Base-by-base conservation (phyloP, 2,888 invertebrate genomes). In the Cenopis cana region DNA sequence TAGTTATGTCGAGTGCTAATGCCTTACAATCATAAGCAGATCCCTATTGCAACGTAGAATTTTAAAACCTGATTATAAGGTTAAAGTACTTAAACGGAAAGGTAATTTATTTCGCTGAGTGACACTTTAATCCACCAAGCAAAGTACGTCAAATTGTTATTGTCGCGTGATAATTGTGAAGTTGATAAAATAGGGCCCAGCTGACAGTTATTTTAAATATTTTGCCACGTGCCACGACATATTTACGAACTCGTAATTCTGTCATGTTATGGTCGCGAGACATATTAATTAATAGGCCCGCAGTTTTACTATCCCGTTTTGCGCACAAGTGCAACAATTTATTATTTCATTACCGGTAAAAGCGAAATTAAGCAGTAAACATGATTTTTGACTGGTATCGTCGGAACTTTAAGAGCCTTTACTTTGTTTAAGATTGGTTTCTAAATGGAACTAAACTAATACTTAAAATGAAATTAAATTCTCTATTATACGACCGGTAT, bases 171-270 rank as follows among this genome's bases (percentile, higher is more conserved):
- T 8, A 33, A 33, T 33, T 5, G 9, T 6, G 5, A 33, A 33
- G 3, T 5, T 33, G 33, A 33, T 33, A 24, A 24, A 24, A 33
- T 33, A 33, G 29, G 29, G 29, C 3, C 8, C 33, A 24, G 24
- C 9, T 33, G 33, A 33, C 33, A 8, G 5, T 33, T 33, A 8
- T 33, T 46, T 49, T 33, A 49, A 50, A 52, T 20, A 12, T 33
- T 62, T 62, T 20, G 36, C 49, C 50, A 36, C 62, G 50, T 62
- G 50, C 33, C 18, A 12, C 20, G 62, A 50, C 62, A 52, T 52
- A 50, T 62, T 62, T 52, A 62, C 49, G 33, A 17, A 62, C 62
- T 62, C 52, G 12, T 52, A 52, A 52, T 52, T 61, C 52, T 36
- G 36, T 50, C 33, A 24, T 20, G 24, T 54, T 54, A 50, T 17